phyloP scores from a whole-genome alignment of 2,113 vertebrate genomes.

The Eudyptes chrysolophus region DNA sequence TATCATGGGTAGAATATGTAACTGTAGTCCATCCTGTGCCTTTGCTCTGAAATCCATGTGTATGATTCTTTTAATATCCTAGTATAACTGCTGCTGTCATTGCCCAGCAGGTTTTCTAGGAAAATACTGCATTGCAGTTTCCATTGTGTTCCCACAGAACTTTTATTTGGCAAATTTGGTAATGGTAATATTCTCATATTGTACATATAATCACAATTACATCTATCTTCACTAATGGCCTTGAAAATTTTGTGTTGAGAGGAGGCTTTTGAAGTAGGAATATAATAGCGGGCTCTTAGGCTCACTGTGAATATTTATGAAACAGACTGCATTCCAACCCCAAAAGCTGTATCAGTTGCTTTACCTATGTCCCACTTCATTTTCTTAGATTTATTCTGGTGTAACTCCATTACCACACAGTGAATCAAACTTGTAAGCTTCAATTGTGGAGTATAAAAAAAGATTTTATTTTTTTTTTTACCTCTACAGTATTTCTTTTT shows the following conservation, averaged over 20 bases:
- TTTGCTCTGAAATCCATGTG: background rate
- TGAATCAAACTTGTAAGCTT: background rate
- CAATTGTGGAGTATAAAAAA: background rate
- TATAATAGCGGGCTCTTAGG: background rate
- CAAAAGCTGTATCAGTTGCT: background rate
- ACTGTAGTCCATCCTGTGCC: background rate
- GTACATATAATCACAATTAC: background rate
- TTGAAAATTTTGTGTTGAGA: background rate
- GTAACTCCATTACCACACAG: background rate
- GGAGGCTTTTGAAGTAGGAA: background rate
- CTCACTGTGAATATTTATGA: background rate
- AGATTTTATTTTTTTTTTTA: background rate
- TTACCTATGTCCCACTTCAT: background rate
- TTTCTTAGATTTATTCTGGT: background rate
- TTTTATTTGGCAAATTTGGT: background rate
- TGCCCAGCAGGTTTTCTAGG: background rate
- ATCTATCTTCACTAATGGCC: background rate
- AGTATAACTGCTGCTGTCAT: background rate
- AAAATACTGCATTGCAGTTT: background rate
- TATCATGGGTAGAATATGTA: background rate
- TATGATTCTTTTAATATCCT: background rate
- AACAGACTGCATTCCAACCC: background rate
- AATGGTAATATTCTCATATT: background rate
- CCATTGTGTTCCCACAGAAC: background rate
- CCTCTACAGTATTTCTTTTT: background rate